Base-by-base conservation (phyloP, 2,797 vertebrate genomes). In the Muscicapa comitata region DNA sequence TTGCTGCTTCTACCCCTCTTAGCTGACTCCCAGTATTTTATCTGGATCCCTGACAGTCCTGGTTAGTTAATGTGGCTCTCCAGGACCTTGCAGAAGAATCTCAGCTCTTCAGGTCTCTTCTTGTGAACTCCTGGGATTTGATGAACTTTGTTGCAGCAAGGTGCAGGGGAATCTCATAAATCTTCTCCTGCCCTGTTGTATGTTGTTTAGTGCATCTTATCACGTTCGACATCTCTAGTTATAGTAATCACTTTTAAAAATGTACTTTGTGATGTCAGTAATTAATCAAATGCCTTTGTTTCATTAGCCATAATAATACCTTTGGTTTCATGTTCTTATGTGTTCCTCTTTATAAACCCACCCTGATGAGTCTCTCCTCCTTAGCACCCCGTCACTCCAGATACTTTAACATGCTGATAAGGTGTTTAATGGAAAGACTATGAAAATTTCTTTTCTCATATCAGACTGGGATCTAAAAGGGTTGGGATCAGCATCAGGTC, bases 231-330 rank as follows among this genome's bases (percentile, higher is more conserved):
- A 95, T 94, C 95, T 95, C 85, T 94, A 73, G 91, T 75, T 77
- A 16, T 24, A 94, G 51, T 90, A 93, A 95, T 94, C 77, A 66
- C 72, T 92, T 95, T 48, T 3, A 43, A 82, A 93, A 95, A 88
- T 59, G 23, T 88, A 50, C 35, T 93, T 93, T 78, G 79, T 38
- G 0, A 79, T 94, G 89, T 93, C 93, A 86, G 92, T 94, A 96
- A 93, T 96, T 92, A 95, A 97, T 97, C 94, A 96, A 95, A 95
- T 82, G 47, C 67, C 74, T 94, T 92, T 95, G 88, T 94, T 95
- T 76, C 65, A 63, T 93, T 95, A 94, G 86, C 90, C 54, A 47
- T 94, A 93, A 90, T 81, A 94, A 59, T 70, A 72, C 58, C 23
- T 95, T 90, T 90, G 57, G 86, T 94, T 95, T 90, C 84, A 48